These are phyloP conservation scores for human DNA, from an alignment of 2,113 vertebrate genomes.

Conservation along the genomic window DNA sequence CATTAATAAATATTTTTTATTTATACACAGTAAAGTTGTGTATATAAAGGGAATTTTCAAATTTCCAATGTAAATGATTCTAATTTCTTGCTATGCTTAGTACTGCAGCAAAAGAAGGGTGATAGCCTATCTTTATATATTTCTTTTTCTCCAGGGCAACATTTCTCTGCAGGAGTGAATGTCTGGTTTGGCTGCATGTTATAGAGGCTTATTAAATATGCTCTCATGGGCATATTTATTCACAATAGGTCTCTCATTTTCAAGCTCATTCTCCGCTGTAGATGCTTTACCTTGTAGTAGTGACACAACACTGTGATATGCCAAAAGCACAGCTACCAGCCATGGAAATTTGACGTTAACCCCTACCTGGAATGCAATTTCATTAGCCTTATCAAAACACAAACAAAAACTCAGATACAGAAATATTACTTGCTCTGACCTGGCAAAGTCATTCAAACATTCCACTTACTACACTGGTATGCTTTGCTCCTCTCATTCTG, in stretches of 20 bases:
- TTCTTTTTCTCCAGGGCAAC: background rate
- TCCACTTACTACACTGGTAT: background rate
- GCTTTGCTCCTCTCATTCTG: background rate
- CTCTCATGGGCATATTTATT: background rate
- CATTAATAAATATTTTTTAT: background rate
- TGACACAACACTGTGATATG: background rate
- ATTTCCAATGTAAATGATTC: background rate
- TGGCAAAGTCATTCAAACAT: background rate
- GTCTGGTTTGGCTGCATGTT: background rate
- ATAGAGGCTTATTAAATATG: background rate
- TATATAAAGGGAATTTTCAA: background rate
- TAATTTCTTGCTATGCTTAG: conserved; percentile 29
- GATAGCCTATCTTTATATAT: background rate
- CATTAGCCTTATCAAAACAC: background rate
- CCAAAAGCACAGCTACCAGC: background rate
- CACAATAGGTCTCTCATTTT: background rate
- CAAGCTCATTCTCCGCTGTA: background rate
- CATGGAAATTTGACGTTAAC: background rate
- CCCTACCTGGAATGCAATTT: background rate
- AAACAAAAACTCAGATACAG: background rate
- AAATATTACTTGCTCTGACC: background rate
- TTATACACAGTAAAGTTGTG: background rate
- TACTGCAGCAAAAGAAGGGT: background rate
- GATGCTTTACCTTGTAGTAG: background rate
- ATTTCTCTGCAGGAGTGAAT: background rate